Base-by-base conservation (phyloP, 2,888 invertebrate species). In the Scaptomyza parva region DNA sequence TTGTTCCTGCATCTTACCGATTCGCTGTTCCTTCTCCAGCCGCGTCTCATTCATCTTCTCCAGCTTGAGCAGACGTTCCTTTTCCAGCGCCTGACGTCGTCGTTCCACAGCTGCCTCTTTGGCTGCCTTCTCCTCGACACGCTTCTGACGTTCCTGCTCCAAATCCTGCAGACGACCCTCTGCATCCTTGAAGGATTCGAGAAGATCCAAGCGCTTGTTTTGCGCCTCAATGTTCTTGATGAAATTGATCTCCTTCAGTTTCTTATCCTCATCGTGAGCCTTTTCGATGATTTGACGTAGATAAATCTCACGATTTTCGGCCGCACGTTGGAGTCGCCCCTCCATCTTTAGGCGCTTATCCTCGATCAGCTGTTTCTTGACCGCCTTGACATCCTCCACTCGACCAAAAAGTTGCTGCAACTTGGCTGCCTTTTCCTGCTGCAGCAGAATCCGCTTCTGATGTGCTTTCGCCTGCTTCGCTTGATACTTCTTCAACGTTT, bases 201-300 rank as follows among this genome's bases (percentile, higher is more conserved):
- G 93, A 86, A 98, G 96, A 91, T 99, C 99, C 88, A 97, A 96
- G 0, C 97, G 93, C 84, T 98, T 96, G 90, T 99, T 98, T 92
- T 98, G 97, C 0, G 98, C 98, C 89, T 98, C 98, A 40, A 99
- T 92, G 80, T 97, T 97, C 90, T 98, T 99, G 63, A 99, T 99
- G 90, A 99, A 99, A 12, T 98, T 98, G 55, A 99, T 99, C 93
- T 99, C 99, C 71, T 97, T 96, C 4, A 98, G 94, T 90, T 99
- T 99, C 63, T 97, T 97, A 79, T 99, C 99, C 90, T 99, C 99
- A 83, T 99, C 99, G 88, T 98, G 98, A 0, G 99, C 99, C 91
- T 99, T 99, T 76, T 96, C 95, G 0, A 98, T 96, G 75, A 98
- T 97, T 89, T 95, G 96, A 90, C 95, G 89, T 6, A 96, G 91